Base-by-base conservation (phyloP, 2,888 invertebrate species). In the Scaptomyza polygonia region DNA sequence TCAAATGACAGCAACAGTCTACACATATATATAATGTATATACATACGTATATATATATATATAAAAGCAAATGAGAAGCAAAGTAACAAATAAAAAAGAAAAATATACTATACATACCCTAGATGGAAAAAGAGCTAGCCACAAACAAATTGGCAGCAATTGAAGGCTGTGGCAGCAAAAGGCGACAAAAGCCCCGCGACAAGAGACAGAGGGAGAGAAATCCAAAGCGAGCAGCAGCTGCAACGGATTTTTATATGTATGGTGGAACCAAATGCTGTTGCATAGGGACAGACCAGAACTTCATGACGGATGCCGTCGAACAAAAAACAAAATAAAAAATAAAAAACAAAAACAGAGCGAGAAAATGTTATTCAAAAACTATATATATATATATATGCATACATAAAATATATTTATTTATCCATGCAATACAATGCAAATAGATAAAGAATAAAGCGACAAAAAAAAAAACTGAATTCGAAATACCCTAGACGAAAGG, bases 141-240 rank as follows among this genome's bases (percentile, higher is more conserved):
- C 76, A 70, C 88, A 87, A 86, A 86, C 86, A 82, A 82, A 82
- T 88, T 82, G 82, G 79, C 73, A 86, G 88, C 88, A 82, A 88
- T 82, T 82, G 83, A 67, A 82, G 78, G 54, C 82, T 59, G 61
- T 69, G 42, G 44, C 45, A 45, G 34, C 75, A 76, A 76, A 86
- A 88, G 86, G 82, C 82, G 86, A 76, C 86, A 79, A 86, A 76
- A 82, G 82, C 87, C 63, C 65, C 66, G 27, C 53, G 30, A 30
- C 2, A 18, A 32, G 1, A 5, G 25, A 14, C 2, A 5, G 25
- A 14, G 21, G 3, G 21, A 25, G 25, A 25, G 25, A 25, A 25
- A 16, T 25, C 27, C 27, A 27, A 59, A 30, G 61, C 39, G 59
- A 58, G 48, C 67, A 67, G 48, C 67, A 67, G 70, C 58, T 67